Evolutionary conservation across 2,113 vertebrate genomes (phyloP), one percentile per base, ranked within the genome.

Genomic region (Sterrhoptilus dennistouni): DNA sequence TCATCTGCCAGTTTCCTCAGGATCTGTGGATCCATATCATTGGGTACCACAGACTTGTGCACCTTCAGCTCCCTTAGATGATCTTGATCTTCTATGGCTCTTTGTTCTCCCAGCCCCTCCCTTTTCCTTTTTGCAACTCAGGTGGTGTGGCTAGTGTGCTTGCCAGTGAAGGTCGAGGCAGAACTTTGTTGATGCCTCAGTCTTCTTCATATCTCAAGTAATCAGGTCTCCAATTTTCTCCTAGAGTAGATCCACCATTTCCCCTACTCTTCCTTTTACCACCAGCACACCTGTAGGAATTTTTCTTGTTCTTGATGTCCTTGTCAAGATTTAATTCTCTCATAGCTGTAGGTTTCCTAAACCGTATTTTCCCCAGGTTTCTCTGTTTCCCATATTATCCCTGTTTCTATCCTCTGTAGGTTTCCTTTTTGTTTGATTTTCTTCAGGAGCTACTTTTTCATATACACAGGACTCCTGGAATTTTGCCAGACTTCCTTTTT

Each of bases 261-360:
- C 10, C 27, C 12, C 9, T 19, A 36, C 9, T 57, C 25, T 33
- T 42, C 9, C 21, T 64, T 49, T 35, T 19, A 65, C 38, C 2
- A 13, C 19, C 33, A 57, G 15, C 0, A 0, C 5, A 33, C 25
- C 18, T 36, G 4, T 9, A 50, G 33, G 21, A 42, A 7, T 56
- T 72, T 42, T 80, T 44, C 35, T 44, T 36, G 9, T 21, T 31
- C 14, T 72, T 33, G 27, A 36, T 19, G 9, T 50, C 35, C 27
- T 5, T 65, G 31, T 36, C 27, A 31, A 72, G 6, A 12, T 81
- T 88, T 72, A 80, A 57, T 36, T 65, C 31, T 36, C 10, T 50
- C 3, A 50, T 42, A 17, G 22, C 31, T 42, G 27, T 64, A 57
- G 44, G 16, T 50, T 81, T 81, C 12, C 18, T 35, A 57, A 50